Evolutionary conservation across 2,797 vertebrate genomes (phyloP).

Genomic region (Myotis myotis): DNA sequence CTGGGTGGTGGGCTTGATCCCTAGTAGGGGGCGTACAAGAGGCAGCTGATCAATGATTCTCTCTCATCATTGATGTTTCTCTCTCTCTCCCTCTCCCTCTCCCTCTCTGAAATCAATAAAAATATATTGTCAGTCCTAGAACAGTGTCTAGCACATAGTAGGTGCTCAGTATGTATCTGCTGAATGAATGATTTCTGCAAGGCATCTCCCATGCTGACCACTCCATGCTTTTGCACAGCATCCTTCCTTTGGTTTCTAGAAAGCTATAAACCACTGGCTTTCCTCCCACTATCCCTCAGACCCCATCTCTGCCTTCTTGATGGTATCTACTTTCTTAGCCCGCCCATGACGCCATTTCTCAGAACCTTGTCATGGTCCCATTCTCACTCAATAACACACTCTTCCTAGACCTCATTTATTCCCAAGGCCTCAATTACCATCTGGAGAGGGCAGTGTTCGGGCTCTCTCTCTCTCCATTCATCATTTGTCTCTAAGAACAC

Average conservation of each 20-base stretch:
- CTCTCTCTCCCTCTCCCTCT: too few relatives aligned
- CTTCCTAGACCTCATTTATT: background rate
- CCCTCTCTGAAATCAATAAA: too few relatives aligned
- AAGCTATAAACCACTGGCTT: background rate
- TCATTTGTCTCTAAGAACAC: background rate
- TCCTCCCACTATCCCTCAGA: background rate
- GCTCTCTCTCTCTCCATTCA: background rate
- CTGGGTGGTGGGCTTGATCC: too few relatives aligned
- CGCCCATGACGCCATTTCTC: background rate
- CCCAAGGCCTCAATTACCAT: background rate
- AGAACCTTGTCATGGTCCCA: background rate
- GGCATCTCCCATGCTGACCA: background rate
- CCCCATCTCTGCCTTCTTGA: background rate
- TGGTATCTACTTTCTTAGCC: background rate
- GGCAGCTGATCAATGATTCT: too few relatives aligned
- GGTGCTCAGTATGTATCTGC: background rate
- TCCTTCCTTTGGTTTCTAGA: background rate
- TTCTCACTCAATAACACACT: background rate
- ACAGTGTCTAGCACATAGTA: background rate
- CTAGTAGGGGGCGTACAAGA: too few relatives aligned
- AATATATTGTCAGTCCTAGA: background rate
- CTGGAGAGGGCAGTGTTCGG: background rate
- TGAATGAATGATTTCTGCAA: background rate
- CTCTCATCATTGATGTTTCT: too few relatives aligned
- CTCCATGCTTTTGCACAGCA: background rate